Conservation (phyloP, 2,888 invertebrate genomes). For the Hartigia nigra region DNA sequence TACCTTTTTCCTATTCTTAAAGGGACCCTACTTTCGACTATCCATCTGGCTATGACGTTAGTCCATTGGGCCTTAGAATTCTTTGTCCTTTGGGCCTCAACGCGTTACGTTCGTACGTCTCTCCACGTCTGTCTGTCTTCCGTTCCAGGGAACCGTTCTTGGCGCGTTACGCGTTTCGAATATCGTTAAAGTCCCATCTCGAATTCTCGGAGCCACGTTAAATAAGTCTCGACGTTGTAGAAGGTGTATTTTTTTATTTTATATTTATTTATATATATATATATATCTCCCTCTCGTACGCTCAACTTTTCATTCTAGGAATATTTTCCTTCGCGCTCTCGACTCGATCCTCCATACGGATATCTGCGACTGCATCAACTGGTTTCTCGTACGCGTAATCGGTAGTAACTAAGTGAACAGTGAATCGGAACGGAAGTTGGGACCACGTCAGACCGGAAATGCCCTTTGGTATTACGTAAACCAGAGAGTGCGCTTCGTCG, state of each 20-base stretch:
- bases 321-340: not conserved
- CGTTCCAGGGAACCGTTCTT: not conserved
- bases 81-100: not conserved
- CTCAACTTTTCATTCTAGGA: not conserved
- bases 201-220: not conserved
- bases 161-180: not conserved
- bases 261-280: too few relatives aligned
- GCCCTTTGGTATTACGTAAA: constrained; percentile 38
- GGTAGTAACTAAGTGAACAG: not conserved
- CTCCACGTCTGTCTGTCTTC: not conserved
- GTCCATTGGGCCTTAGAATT: not conserved
- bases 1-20: not conserved
- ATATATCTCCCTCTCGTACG: too few relatives aligned
- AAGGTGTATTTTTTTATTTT: not conserved
- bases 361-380: not conserved
- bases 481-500: constrained; percentile 9
- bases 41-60: not conserved
- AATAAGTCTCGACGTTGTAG: not conserved
- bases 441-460: constrained; percentile 34
- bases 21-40: not conserved
- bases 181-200: not conserved
- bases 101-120: not conserved
- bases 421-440: constrained; percentile 29
- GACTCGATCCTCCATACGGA: not conserved
- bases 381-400: not conserved